Evolutionary conservation across 2,797 vertebrate genomes (phyloP).

Genomic region (Tokudaia muenninki): DNA sequence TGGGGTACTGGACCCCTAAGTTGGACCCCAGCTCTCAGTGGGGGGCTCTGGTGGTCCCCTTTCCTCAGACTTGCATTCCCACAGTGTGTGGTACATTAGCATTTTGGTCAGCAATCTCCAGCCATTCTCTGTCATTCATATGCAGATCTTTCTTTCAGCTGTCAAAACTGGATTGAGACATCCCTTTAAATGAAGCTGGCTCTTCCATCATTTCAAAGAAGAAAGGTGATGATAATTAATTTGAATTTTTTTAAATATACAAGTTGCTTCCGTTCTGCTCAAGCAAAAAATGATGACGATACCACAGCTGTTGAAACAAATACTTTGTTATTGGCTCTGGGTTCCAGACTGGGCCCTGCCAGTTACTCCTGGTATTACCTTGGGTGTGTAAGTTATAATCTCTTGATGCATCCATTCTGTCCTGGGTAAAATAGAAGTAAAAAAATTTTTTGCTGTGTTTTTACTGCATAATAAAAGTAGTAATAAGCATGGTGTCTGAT

Average conservation of each 20-base stretch:
- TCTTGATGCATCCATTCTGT: background rate
- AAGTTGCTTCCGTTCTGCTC: background rate
- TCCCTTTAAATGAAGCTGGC: background rate
- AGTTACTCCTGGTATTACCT: background rate
- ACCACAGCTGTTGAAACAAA: background rate
- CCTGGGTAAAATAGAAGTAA: background rate
- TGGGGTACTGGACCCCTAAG: background rate
- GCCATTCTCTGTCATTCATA: slow-evolving; percentile 1
- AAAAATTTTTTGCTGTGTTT: background rate
- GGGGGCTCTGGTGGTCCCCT: background rate
- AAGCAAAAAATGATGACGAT: background rate
- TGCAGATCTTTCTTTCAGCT: slow-evolving; percentile 14
- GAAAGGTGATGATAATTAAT: slow-evolving; percentile 43
- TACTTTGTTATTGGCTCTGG: background rate
- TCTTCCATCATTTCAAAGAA: background rate
- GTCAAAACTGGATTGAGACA: slow-evolving; percentile 40
- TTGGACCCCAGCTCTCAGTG: fast-evolving
- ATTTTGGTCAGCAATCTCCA: background rate
- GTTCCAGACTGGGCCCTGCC: background rate
- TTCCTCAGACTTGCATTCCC: fast-evolving
- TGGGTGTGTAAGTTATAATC: slow-evolving; percentile 7
- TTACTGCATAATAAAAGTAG: background rate
- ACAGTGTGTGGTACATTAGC: background rate
- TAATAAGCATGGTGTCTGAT: fast-evolving
- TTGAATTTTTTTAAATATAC: background rate